Conservation (phyloP, 2,797 vertebrate species). For the Oreortyx pictus region DNA sequence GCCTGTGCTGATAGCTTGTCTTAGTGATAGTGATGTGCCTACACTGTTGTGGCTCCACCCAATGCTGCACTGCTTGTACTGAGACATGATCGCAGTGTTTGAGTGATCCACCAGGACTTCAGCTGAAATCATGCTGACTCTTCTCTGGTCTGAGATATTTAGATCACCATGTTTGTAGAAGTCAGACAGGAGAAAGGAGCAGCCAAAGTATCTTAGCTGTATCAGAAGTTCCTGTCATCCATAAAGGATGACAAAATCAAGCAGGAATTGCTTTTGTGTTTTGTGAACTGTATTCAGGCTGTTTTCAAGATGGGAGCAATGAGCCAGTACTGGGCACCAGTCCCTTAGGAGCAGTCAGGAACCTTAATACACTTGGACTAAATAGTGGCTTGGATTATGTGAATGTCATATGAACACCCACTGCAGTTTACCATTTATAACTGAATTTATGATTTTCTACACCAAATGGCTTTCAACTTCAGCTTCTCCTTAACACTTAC, state of each 20-base stretch:
- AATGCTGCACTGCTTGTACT: not conserved
- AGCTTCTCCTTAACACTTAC: not conserved
- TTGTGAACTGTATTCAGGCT: not conserved
- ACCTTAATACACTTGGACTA: not conserved
- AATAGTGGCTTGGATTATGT: not conserved
- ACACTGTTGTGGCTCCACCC: not conserved
- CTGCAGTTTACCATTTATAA: not conserved
- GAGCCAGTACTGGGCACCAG: not conserved
- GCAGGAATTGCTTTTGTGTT: not conserved
- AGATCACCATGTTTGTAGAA: accelerated
- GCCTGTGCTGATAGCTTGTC: not conserved
- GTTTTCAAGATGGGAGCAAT: not conserved
- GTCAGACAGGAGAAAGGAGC: not conserved
- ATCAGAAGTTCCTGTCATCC: not conserved
- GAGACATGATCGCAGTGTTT: not conserved
- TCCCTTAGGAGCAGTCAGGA: not conserved
- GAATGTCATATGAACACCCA: accelerated
- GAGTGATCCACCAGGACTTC: not conserved
- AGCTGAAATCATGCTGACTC: accelerated
- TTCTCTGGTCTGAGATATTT: not conserved
- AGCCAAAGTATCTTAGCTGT: not conserved
- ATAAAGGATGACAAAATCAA: not conserved
- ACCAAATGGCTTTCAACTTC: not conserved
- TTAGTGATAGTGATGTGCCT: not conserved
- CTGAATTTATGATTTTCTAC: not conserved